These are phyloP conservation scores for Pangasianodon gigas DNA, from an alignment of 2,113 vertebrate species.

Conservation along the genomic window DNA sequence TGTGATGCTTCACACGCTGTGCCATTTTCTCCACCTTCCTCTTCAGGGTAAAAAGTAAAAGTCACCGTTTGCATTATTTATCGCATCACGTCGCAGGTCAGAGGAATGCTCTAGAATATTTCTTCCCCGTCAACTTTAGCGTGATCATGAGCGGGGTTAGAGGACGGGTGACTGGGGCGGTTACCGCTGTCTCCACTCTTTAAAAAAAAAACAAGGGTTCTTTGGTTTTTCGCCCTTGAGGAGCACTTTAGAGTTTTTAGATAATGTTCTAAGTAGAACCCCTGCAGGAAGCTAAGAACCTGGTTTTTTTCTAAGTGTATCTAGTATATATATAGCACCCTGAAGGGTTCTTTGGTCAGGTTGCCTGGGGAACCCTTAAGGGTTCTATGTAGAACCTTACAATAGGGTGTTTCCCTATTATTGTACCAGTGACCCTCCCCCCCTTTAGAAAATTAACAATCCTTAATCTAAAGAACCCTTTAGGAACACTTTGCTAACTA, in stretches of 20 bases:
- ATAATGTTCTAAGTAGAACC: background rate
- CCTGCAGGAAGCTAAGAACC: background rate
- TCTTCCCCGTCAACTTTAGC: slow-evolving; percentile 9
- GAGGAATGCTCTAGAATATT: slow-evolving; percentile 22
- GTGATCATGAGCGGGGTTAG: background rate
- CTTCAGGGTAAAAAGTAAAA: slow-evolving; percentile 13
- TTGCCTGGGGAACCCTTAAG: background rate
- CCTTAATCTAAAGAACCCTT: background rate
- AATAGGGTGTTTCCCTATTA: background rate
- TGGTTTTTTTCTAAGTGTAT: background rate
- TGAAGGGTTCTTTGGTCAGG: background rate
- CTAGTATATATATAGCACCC: background rate
- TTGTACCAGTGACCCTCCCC: no score
- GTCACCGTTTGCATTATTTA: slow-evolving; percentile 39
- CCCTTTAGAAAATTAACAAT: no score
- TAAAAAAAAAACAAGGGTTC: background rate
- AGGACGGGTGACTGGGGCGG: background rate
- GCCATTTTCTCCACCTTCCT: slow-evolving; percentile 10
- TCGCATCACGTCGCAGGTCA: slow-evolving; percentile 15
- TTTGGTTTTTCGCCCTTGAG: slow-evolving; percentile 48
- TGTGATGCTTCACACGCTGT: slow-evolving; percentile 21
- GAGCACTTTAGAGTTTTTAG: slow-evolving; percentile 31
- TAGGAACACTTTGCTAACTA: background rate
- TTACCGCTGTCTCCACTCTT: background rate
- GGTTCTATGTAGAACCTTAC: background rate